These are phyloP conservation scores for Trilocha varians DNA, from an alignment of 2,888 invertebrate species.

Conservation along the genomic window DNA sequence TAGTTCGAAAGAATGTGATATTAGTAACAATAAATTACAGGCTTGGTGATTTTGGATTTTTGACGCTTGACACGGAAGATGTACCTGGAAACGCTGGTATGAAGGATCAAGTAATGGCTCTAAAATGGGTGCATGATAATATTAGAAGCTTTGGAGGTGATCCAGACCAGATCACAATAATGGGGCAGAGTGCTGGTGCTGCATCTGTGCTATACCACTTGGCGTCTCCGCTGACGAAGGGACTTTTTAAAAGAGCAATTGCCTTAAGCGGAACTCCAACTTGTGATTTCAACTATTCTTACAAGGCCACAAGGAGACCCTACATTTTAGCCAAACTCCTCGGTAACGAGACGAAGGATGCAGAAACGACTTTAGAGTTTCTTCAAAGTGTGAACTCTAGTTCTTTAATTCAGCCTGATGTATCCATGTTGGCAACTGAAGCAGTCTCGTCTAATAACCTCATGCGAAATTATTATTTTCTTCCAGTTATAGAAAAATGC, in stretches of 20 bases:
- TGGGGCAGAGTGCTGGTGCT: slow-evolving; percentile 33
- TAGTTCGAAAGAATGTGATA: slow-evolving; percentile 32
- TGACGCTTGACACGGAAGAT: slow-evolving; percentile 34
- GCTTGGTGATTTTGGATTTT: slow-evolving; percentile 37
- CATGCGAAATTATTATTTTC: slow-evolving; percentile 16
- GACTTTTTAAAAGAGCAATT: slow-evolving; percentile 51
- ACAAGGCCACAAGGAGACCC: slow-evolving; percentile 24
- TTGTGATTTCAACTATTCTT: slow-evolving; percentile 28
- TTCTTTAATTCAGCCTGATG: slow-evolving; percentile 19
- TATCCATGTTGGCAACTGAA: slow-evolving; percentile 14
- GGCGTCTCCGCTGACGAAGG: slow-evolving; percentile 29
- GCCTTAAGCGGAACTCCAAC: slow-evolving; percentile 60
- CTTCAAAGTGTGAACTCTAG: slow-evolving; percentile 27
- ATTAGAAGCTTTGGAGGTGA: slow-evolving; percentile 35
- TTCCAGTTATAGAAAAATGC: slow-evolving; percentile 25
- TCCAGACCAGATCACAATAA: slow-evolving; percentile 30
- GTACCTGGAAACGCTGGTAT: slow-evolving; percentile 44
- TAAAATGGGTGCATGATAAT: slow-evolving; percentile 34
- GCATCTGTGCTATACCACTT: slow-evolving; percentile 20
- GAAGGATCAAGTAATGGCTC: slow-evolving; percentile 41
- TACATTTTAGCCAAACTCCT: slow-evolving; percentile 29
- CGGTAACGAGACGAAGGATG: slow-evolving; percentile 28
- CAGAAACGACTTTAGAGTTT: slow-evolving; percentile 26
- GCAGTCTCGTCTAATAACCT: slow-evolving; percentile 8
- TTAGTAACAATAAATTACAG: slow-evolving; percentile 46